Evolutionary conservation across 2,113 vertebrate species (phyloP).

Genomic region (Excalfactoria chinensis): DNA sequence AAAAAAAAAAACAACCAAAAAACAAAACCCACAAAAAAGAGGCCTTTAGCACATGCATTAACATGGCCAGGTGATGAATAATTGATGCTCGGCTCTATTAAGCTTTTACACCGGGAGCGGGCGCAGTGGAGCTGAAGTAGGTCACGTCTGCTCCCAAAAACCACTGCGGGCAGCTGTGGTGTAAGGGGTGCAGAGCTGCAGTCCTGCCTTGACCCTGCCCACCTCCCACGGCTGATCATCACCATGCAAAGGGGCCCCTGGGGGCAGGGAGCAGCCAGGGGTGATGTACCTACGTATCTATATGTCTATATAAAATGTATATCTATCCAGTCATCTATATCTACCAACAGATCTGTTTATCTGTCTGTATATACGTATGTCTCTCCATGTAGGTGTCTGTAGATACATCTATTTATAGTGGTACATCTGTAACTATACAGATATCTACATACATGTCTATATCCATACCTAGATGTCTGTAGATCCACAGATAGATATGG

Average conservation of each 20-base stretch:
- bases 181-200: background rate
- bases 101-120: background rate
- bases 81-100: background rate
- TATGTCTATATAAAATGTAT: too few relatives aligned
- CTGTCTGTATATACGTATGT: too few relatives aligned
- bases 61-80: slow-evolving; percentile 60
- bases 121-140: slow-evolving; percentile 25
- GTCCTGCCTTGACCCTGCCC: background rate
- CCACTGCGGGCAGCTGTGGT: background rate
- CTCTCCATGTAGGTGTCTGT: too few relatives aligned
- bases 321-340: too few relatives aligned
- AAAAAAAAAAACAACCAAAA: background rate
- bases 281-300: background rate
- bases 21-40: background rate
- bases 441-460: too few relatives aligned
- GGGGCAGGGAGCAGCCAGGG: background rate
- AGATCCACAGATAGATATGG: too few relatives aligned
- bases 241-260: background rate
- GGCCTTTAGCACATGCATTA: slow-evolving; percentile 62
- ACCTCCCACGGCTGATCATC: background rate
- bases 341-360: too few relatives aligned
- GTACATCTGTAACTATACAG: too few relatives aligned
- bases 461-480: too few relatives aligned
- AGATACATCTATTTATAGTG: too few relatives aligned
- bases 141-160: slow-evolving; percentile 28